Conservation (phyloP, 2,888 invertebrate genomes). For the Agrenia bidenticulata region DNA sequence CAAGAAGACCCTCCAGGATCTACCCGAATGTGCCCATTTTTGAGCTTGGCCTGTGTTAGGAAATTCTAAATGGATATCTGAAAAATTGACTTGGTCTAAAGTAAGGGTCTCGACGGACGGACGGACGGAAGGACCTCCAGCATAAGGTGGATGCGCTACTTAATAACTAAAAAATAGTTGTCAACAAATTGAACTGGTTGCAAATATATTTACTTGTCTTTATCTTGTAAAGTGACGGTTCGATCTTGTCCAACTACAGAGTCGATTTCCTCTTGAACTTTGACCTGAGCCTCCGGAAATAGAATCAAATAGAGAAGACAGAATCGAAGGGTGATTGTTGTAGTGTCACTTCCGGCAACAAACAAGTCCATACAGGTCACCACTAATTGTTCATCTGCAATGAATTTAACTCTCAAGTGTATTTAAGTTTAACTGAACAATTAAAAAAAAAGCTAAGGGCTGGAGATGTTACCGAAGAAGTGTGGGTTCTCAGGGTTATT, state of each 20-base stretch:
- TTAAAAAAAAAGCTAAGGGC: constrained; percentile 1
- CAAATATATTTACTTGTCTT: constrained; percentile 42
- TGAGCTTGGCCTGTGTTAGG: too few species aligned
- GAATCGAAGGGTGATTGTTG: constrained; percentile 38
- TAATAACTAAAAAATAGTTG: too few species aligned
- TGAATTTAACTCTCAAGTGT: too few species aligned
- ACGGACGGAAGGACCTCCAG: too few species aligned
- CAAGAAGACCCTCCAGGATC: too few species aligned
- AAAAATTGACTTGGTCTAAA: too few species aligned
- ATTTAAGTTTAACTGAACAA: too few species aligned
- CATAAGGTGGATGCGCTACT: too few species aligned
- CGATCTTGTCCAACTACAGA: constrained; percentile 30
- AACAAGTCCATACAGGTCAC: constrained; percentile 46
- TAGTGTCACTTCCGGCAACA: constrained; percentile 33
- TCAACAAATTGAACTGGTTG: too few species aligned
- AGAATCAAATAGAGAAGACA: constrained; percentile 37
- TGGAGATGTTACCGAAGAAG: constrained; percentile 32
- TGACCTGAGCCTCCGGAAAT: constrained; percentile 30
- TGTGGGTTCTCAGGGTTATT: constrained; percentile 35
- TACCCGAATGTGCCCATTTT: too few species aligned
- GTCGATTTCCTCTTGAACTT: constrained; percentile 39
- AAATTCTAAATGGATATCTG: too few species aligned
- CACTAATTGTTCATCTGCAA: constrained; percentile 43
- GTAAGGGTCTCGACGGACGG: too few species aligned
- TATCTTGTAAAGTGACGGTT: constrained; percentile 29